Evolutionary conservation across 2,113 vertebrate species (phyloP), one percentile per base, ranked within the genome.

Genomic region (Spilogale gracilis): DNA sequence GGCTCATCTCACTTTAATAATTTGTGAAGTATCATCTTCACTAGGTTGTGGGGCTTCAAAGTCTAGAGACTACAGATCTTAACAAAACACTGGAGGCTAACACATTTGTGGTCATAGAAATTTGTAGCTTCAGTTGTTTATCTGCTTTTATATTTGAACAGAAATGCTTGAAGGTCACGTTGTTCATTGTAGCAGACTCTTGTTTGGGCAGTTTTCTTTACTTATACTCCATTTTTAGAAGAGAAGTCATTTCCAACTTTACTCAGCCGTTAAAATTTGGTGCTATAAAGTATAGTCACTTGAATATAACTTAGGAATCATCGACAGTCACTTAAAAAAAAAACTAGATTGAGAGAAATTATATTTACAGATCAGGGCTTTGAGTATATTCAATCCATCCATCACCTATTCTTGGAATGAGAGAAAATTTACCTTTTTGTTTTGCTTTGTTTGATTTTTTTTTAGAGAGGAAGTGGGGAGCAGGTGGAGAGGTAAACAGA

Each of bases 241-340:
- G 12, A 89, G 1, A 45, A 80, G 2, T 14, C 1, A n/a, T 86
- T 65, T 83, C 16, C 11, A 95, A 38, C 25, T 73, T 76, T 63
- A 58, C 8, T 48, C 8, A 63, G 18, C 54, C 80, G 61, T 63
- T 94, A 93, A 92, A 89, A 89, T 23, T 54, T 80, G 56, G 32
- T 48, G 30, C 50, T 91, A 17, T 16, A 83, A 96, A 76, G 16
- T 90, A 89, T 16, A 89, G 27, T 2, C 61, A 71, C 32, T 76
- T 60, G 83, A 45, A 5, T 93, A 95, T 74, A 91, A 95, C 13
- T 56, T 86, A 86, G 61, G 20, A 91, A 54, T 95, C 23, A 96
- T 79, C 63, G 86, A 27, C 38, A 97, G 78, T 83, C 14, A 52
- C 45, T 67, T 87, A 56, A 73, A 52, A 76, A 78, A 69, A 91